These are phyloP conservation scores for Erpetoichthys calabaricus DNA, from an alignment of 2,797 vertebrate species.

Conservation along the genomic window DNA sequence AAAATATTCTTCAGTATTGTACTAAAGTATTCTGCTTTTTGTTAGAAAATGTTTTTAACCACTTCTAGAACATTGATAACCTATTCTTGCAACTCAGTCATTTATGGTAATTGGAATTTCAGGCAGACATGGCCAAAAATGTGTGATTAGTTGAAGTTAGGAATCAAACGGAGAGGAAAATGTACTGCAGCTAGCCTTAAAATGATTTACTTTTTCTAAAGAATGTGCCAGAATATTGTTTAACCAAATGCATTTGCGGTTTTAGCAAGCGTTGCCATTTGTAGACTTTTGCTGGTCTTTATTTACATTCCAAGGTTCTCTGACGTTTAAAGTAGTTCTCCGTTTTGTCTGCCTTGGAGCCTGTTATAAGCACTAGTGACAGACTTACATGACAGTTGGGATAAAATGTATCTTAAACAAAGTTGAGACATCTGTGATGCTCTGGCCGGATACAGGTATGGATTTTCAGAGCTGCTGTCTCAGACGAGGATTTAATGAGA, in stretches of 20 bases:
- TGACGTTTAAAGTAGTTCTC: background rate
- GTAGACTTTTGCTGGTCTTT: constrained; percentile 13
- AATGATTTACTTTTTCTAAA: background rate
- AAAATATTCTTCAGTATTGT: too few relatives aligned
- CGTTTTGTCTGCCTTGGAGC: background rate
- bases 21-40: too few relatives aligned
- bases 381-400: background rate
- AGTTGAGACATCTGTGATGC: too few relatives aligned
- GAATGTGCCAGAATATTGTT: constrained; percentile 14
- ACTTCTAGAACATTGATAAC: too few relatives aligned
- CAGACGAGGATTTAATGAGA: too few relatives aligned
- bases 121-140: too few relatives aligned
- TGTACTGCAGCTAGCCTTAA: background rate
- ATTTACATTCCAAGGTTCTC: constrained; percentile 6
- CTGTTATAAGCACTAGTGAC: constrained; percentile 17
- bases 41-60: too few relatives aligned
- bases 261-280: constrained; percentile 16
- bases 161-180: background rate
- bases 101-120: too few relatives aligned
- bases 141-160: too few relatives aligned
- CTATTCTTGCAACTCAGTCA: too few relatives aligned
- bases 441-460: too few relatives aligned
- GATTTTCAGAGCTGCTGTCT: too few relatives aligned
- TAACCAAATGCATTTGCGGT: constrained; percentile 13
- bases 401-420: background rate